Base-by-base conservation (phyloP, 2,113 vertebrate species). In the Calyptomena viridis region DNA sequence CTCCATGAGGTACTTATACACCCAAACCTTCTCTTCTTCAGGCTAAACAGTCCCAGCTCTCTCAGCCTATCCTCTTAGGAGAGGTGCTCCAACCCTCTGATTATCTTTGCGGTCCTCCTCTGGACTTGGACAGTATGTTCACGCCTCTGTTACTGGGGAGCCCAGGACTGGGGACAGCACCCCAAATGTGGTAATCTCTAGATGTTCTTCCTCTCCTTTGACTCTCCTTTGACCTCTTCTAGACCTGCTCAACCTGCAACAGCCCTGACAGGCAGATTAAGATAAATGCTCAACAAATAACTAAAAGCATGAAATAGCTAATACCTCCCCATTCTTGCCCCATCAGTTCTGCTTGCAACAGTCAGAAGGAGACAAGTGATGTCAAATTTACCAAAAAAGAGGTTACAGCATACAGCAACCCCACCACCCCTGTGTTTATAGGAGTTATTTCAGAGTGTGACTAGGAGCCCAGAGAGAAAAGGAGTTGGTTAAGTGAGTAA, bases 371-470 rank as follows among this genome's bases (percentile, higher is more conserved):
- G 17, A 64, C 8, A 22, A 78, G 6, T 10, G 5, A 14, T 63
- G 9, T 16, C 31, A 84, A 58, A 14, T 19, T 4, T 27, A 10
- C 12, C 9, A 10, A 16, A 71, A 10, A 16, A 71, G 31, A 56
- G 6, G 2, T 25, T 63, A 33, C 24, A 74, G 10, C 12, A 72
- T 12, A 69, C 49, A 73, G 52, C 8, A 40, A 47, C 5, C 5
- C 14, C 2, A 3, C 8, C 6, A 3, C 6, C 33, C 5, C n/a
- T 53, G 28, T 3, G 0, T 56, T 75, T 53, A 49, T 24, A 49
- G 4, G 3, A 73, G 30, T 33, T 3, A 49, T 39, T 75, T 69
- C 40, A 47, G 52, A 31, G 8, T 31, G 21, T 52, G 14, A n/a
- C 20, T 44, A 63, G 33, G 14, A 58, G 35, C 76, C 27, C 33